Percentiles rank a stretch among this genome's conserved stretches.
Evolutionary conservation across 2,113 vertebrate species (phyloP).

Genomic region (Grus americana): DNA sequence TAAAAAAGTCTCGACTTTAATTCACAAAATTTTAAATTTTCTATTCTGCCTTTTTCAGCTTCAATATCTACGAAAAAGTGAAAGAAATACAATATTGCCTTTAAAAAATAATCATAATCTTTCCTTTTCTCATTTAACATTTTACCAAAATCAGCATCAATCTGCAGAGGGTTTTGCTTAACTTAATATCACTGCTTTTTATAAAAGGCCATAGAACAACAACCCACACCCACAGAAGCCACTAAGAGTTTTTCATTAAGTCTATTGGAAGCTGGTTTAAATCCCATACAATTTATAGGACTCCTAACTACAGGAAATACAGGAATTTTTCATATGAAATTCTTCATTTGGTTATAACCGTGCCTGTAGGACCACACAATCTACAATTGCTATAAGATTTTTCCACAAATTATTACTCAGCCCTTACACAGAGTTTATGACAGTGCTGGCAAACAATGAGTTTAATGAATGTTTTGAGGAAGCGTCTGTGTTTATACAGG

Average conservation of each 20-base stretch:
- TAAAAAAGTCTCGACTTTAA: neutral
- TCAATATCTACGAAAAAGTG: neutral
- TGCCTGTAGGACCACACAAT: neutral
- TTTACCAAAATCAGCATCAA: neutral
- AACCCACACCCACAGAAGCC: neutral
- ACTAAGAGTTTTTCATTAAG: neutral
- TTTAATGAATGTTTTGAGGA: constrained; percentile 9
- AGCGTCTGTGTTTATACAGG: constrained; percentile 5
- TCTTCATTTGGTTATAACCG: neutral
- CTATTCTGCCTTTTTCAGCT: neutral
- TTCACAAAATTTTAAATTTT: neutral
- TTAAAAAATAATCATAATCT: neutral
- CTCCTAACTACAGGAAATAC: neutral
- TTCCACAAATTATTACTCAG: neutral
- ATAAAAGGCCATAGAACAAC: neutral
- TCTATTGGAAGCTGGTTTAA: neutral
- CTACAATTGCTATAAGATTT: neutral
- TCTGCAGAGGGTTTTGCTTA: neutral
- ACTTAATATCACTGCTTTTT: neutral
- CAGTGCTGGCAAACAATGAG: neutral
- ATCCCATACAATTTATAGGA: neutral
- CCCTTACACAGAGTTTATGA: neutral
- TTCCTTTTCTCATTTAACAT: neutral
- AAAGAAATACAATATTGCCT: neutral
- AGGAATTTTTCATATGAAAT: neutral